A percentile compares a stretch with the other conserved stretches of the same genome.
Conservation (phyloP, 2,113 vertebrate genomes). For the Engystomops pustulosus region DNA sequence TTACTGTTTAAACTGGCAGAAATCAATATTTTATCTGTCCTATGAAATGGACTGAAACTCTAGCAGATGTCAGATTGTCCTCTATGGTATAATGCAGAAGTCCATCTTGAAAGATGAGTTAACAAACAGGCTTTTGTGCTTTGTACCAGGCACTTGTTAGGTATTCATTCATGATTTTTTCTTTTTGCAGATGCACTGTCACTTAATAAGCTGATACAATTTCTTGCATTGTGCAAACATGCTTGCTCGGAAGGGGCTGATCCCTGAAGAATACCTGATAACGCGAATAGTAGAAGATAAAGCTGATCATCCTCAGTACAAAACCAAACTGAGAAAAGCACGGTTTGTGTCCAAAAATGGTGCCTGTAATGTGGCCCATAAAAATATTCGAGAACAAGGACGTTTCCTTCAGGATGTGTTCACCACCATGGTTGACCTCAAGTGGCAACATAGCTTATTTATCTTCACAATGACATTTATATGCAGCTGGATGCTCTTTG, state of each 20-base stretch:
- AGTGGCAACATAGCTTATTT: conserved; percentile 82
- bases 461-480: conserved; percentile 85
- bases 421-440: conserved; percentile 85
- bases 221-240: conserved; percentile 61
- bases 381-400: conserved; percentile 84
- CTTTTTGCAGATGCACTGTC: conserved; percentile 14
- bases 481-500: conserved; percentile 85
- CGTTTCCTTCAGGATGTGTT: conserved; percentile 84
- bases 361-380: conserved; percentile 84
- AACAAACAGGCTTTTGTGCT: neutral
- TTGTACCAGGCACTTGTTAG: neutral
- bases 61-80: conserved; percentile 3
- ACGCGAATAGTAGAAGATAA: conserved; percentile 79
- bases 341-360: conserved; percentile 82
- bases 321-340: conserved; percentile 67
- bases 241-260: conserved; percentile 80
- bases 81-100: neutral
- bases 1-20: neutral
- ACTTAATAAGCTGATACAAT: neutral
- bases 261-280: conserved; percentile 79
- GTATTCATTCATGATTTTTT: neutral
- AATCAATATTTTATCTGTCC: conserved; percentile 7
- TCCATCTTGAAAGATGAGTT: conserved; percentile 9
- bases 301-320: conserved; percentile 68
- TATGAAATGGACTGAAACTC: neutral